A percentile compares a stretch with the other conserved stretches of the same genome.
phyloP scores from a whole-genome alignment of 1,140 invertebrate species.

The Elymnias hypermnestra region DNA sequence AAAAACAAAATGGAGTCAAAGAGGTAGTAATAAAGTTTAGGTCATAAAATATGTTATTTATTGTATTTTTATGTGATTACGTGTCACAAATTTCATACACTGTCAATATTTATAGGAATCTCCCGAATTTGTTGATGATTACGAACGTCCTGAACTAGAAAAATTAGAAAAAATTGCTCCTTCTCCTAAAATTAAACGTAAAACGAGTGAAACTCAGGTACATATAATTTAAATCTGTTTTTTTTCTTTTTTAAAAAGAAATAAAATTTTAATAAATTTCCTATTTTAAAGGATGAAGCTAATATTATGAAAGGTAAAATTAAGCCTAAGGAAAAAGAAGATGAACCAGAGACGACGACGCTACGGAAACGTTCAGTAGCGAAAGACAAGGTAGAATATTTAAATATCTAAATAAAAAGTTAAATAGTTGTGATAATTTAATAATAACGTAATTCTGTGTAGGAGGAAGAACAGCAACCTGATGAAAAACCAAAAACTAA shows the following conservation, averaged over 20 bases:
- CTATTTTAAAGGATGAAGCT: conserved; percentile 53
- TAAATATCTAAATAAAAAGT: conserved; percentile 4
- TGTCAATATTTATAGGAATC: conserved; percentile 29
- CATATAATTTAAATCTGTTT: conserved; percentile 4
- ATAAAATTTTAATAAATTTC: conserved; percentile 9
- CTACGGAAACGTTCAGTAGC: conserved; percentile 55
- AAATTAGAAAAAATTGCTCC: conserved; percentile 67
- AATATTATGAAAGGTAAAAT: conserved; percentile 68
- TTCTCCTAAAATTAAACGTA: conserved; percentile 67
- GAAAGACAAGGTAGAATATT: conserved; percentile 60
- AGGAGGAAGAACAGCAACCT: conserved; percentile 65
- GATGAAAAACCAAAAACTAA: conserved; percentile 66
- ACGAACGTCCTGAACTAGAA: conserved; percentile 73
- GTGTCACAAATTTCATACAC: too few species aligned
- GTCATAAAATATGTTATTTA: too few species aligned
- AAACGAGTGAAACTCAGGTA: conserved; percentile 62
- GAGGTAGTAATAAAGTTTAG: conserved; percentile 28
- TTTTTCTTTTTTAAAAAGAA: background rate
- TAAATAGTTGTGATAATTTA: background rate
- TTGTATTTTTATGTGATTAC: too few species aligned
- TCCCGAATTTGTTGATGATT: conserved; percentile 56
- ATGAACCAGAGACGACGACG: conserved; percentile 54
- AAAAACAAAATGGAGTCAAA: conserved; percentile 36
- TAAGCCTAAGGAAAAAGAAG: conserved; percentile 61
- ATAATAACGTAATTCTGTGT: conserved; percentile 18